phyloP scores from a whole-genome alignment of 2,113 vertebrate species.

The Piprites chloris region DNA sequence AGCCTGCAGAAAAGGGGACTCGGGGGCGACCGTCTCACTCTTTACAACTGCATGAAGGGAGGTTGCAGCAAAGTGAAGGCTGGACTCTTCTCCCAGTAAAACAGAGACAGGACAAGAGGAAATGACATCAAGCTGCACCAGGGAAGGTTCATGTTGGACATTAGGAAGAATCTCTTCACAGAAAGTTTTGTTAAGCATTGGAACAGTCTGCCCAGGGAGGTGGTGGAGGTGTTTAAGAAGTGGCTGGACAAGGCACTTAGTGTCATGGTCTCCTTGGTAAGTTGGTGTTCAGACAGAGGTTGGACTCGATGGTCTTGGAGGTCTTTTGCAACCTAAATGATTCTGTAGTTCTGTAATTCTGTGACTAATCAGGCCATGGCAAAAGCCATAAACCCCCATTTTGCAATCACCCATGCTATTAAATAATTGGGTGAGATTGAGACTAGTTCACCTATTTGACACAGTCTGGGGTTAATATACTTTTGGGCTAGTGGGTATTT shows the following conservation, averaged over 20 bases:
- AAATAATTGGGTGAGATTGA: not conserved
- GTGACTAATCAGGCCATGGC: not conserved
- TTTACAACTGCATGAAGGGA: not conserved
- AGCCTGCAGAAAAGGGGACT: not conserved
- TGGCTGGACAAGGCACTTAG: not conserved
- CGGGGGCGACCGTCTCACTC: fast-evolving
- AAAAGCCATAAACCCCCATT: not conserved
- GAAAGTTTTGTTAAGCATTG: not conserved
- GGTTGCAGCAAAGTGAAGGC: not conserved
- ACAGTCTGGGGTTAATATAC: not conserved
- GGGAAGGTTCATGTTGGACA: not conserved
- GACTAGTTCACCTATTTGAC: not conserved
- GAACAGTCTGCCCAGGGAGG: not conserved
- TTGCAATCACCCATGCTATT: not conserved
- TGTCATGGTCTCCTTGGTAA: not conserved
- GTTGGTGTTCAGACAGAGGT: not conserved
- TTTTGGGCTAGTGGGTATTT: not conserved
- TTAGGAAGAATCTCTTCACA: not conserved
- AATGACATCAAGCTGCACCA: not conserved
- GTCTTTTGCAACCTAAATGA: not conserved
- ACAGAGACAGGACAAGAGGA: not conserved
- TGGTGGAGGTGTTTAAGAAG: not conserved
- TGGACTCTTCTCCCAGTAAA: not conserved
- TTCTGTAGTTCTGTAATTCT: not conserved
- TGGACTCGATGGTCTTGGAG: no score